Evolutionary conservation across 2,113 vertebrate species (phyloP), one percentile per base, ranked within the genome.

Genomic region (Camelus dromedarius): DNA sequence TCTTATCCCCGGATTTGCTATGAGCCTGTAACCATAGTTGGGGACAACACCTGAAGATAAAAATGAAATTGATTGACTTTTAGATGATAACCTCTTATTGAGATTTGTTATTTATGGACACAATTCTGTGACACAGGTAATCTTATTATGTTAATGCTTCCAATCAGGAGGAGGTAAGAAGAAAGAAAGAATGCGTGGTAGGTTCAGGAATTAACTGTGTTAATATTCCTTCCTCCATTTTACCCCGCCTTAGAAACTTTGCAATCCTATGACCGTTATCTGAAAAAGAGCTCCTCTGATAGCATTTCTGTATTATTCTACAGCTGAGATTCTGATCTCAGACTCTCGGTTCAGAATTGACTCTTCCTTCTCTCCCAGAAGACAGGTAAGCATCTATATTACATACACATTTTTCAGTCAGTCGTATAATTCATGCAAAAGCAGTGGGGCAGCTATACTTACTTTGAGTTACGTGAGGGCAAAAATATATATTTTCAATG

Each of bases 221-320:
- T 50, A 19, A 73, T 62, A 8, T 24, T 12, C 22, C 83, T 38
- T 10, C 24, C 48, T 58, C 8, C 8, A 26, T 38, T 48, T 67
- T 85, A 26, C 19, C 22, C 30, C 81, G 26, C 16, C 15, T 92
- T 46, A 35, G 66, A 56, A 10, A 67, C 1, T 4, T 26, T 42
- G 56, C 18, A 75, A 7, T 1, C 2, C 54, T 24, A 22, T 46
- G 19, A 24, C 6, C 3, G 3, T 16, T 30, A 24, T 1, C 5
- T 32, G 56, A 67, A 4, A 32, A 2, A 22, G 3, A 42, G 3
- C 20, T 48, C 20, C 14, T 58, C 42, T 30, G 5, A 62, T 0
- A 32, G 18, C 4, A 22, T 9, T 32, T 20, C 28, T 10, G 28
- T 7, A 50, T 46, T 30, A 48, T n/a, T 73, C 7, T 7, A 24